Base-by-base conservation (phyloP, 2,797 vertebrate species). In the Bufotes viridis region DNA sequence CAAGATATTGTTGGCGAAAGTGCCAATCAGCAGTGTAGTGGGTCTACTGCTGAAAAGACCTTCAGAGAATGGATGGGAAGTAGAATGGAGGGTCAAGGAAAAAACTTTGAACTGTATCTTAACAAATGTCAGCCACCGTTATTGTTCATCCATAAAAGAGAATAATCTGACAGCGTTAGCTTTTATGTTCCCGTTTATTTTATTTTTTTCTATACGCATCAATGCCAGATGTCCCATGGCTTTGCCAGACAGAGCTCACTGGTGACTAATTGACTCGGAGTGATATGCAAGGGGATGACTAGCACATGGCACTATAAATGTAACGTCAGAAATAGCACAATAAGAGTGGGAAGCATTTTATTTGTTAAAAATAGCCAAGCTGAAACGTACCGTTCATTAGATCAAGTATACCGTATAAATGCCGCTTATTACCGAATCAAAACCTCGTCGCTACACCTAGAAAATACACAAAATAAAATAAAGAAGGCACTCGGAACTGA, bases 61-160 rank as follows among this genome's bases (percentile, higher is more conserved):
- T 89, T 89, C 83, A 83, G 34, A 89, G 72, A 69, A 55, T 29
- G 24, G 82, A 26, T 72, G 80, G 29, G 18, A 83, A 86, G 86
- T 70, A 78, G 74, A 86, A 89, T 78, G 58, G 84, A 67, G 78
- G 61, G 63, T n/a, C 72, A 61, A 79, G 75, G 42, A 80, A 87
- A 86, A 51, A 58, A 89, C 61, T 75, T 42, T 74, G 81, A 57
- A 42, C 65, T 84, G 82, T 84, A 84, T 88, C 63, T 86, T 65
- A 80, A 69, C 63, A 89, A 89, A 89, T 89, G 85, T 84, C 84
- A 89, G 51, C 84, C 74, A 57, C 85, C 75, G 80, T 84, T 89
- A 82, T 84, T 80, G 88, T 65, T 63, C 70, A 34, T 12, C 85
- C 49, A 81, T 74, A 72, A 87, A 87, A 84, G 72, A 83, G 81